phyloP scores from a whole-genome alignment of 2,888 invertebrate species.

The Bruchidius siliquastri region DNA sequence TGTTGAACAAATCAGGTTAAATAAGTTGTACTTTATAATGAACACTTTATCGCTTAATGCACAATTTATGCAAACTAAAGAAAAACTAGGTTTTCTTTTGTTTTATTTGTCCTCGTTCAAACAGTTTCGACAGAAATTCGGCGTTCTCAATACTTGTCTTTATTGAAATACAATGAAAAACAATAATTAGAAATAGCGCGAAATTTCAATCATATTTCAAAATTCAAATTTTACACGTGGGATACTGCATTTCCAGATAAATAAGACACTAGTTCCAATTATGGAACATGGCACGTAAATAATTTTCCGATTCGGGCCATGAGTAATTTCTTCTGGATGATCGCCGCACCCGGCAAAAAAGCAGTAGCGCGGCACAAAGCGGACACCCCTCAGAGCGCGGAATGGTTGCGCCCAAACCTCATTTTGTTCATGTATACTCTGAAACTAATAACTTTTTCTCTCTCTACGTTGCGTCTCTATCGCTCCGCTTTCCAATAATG shows the following conservation, averaged over 20 bases:
- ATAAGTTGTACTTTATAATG: background rate
- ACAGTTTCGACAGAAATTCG: background rate
- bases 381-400: conserved; percentile 43
- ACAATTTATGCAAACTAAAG: background rate
- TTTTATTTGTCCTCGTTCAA: background rate
- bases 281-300: background rate
- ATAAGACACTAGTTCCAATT: background rate
- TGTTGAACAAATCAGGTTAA: background rate
- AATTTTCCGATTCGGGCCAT: background rate
- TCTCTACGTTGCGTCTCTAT: conserved; percentile 35
- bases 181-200: background rate
- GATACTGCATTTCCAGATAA: background rate
- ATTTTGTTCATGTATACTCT: conserved; percentile 48
- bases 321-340: conserved; percentile 13
- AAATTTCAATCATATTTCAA: background rate
- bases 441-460: conserved; percentile 46
- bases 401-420: conserved; percentile 51
- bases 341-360: conserved; percentile 38
- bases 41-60: background rate
- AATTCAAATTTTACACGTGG: conserved; percentile 4
- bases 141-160: background rate
- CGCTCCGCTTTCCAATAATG: conserved; percentile 17
- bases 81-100: background rate
- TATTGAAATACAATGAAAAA: background rate
- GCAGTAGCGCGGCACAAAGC: conserved; percentile 18